Conservation (phyloP, 2,888 invertebrate species). For the Steinernema scapterisci region DNA sequence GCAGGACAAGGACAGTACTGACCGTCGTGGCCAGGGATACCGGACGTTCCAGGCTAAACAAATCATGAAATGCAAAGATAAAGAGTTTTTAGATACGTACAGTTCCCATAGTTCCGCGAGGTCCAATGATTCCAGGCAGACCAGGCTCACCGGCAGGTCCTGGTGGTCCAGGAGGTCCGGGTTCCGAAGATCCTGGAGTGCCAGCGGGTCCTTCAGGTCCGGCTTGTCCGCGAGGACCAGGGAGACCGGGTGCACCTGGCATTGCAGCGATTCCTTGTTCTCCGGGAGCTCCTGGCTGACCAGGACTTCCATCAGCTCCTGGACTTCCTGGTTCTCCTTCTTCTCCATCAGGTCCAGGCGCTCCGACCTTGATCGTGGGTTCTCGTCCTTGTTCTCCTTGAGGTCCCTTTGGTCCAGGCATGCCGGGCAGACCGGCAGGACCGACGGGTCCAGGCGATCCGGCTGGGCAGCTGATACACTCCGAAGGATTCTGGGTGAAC, state of each 20-base stretch:
- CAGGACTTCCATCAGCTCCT: constrained; percentile 23
- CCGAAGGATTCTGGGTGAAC: not conserved
- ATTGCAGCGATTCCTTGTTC: constrained; percentile 19
- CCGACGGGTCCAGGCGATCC: constrained; percentile 48
- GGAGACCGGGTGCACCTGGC: constrained; percentile 27
- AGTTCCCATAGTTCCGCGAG: constrained; percentile 12
- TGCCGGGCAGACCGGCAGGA: constrained; percentile 34
- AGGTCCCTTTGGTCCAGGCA: constrained; percentile 39
- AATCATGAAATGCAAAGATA: not conserved
- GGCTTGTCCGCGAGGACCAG: constrained; percentile 22
- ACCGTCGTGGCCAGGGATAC: constrained; percentile 32
- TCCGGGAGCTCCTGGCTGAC: constrained; percentile 23
- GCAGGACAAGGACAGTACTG: constrained; percentile 35
- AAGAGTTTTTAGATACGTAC: not conserved
- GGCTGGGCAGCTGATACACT: constrained; percentile 33
- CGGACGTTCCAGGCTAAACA: constrained; percentile 20
- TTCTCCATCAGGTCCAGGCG: constrained; percentile 38
- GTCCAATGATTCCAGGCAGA: constrained; percentile 28
- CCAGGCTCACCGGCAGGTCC: constrained; percentile 17
- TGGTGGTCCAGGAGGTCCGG: not conserved
- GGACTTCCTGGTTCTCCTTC: constrained; percentile 33
- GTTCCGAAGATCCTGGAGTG: constrained; percentile 19
- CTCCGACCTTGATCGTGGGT: constrained; percentile 26
- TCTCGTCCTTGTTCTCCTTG: constrained; percentile 33
- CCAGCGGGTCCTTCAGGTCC: constrained; percentile 26